A percentile compares a stretch with the other conserved stretches of the same genome.
Conservation (phyloP, 2,797 vertebrate species). For the Gymnocypris eckloni region DNA sequence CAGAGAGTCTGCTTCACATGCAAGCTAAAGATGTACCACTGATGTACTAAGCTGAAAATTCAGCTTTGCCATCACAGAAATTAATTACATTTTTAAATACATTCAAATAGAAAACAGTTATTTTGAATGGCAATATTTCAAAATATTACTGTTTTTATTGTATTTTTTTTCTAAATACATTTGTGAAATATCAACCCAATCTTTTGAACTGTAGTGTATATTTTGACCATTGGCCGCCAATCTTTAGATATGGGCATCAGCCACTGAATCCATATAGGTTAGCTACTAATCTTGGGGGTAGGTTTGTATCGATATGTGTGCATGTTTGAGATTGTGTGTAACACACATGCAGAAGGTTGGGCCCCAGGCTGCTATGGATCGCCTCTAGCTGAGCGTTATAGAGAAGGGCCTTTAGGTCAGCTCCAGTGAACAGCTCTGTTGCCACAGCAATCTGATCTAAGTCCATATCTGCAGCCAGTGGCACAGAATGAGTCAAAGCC, state of each 20-base stretch:
- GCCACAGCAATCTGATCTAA: slow-evolving; percentile 84
- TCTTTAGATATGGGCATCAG: not conserved
- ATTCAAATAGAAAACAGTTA: not conserved
- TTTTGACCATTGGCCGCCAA: not conserved
- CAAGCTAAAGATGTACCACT: not conserved
- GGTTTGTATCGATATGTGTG: not conserved
- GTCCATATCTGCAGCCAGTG: slow-evolving; percentile 88
- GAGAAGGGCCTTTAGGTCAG: slow-evolving; percentile 93
- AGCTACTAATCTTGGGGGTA: not conserved
- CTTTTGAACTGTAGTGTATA: not conserved
- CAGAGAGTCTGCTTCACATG: not conserved
- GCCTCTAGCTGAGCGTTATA: slow-evolving; percentile 95
- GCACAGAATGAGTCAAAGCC: slow-evolving; percentile 83
- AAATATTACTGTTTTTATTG: not conserved
- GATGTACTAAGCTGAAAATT: not conserved
- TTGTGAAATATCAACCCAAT: too few species aligned
- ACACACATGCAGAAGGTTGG: slow-evolving; percentile 77
- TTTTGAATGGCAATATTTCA: not conserved
- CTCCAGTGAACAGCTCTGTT: slow-evolving; percentile 91
- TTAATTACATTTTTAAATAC: not conserved
- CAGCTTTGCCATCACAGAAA: not conserved
- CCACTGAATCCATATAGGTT: not conserved
- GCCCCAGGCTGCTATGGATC: slow-evolving; percentile 77
- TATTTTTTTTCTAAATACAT: not conserved
- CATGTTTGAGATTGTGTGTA: not conserved